Evolutionary conservation across 1,140 invertebrate genomes (phyloP).

Genomic region (Panagrolaimus sp.): DNA sequence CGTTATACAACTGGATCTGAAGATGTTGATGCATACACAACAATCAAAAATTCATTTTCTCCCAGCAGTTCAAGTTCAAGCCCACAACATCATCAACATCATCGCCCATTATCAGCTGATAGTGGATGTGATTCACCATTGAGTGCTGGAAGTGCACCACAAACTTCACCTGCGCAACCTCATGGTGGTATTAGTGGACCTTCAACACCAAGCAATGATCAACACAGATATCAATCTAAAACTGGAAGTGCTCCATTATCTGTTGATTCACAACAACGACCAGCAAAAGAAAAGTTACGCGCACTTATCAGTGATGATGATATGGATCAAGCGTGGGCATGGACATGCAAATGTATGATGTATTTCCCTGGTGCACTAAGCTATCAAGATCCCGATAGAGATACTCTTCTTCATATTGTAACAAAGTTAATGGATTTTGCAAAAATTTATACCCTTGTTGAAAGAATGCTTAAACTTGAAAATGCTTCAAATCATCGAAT

Average conservation of each 20-base stretch:
- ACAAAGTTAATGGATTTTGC: conserved; percentile 44
- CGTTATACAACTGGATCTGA: conserved; percentile 31
- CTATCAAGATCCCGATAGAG: conserved; percentile 50
- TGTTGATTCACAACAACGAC: conserved; percentile 29
- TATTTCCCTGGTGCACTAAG: conserved; percentile 41
- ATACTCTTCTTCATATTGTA: conserved; percentile 56
- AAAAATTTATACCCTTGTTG: conserved; percentile 56
- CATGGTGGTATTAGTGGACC: conserved; percentile 30
- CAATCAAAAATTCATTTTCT: neutral
- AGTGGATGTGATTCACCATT: conserved; percentile 35
- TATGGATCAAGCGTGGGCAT: conserved; percentile 55
- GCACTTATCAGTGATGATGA: conserved; percentile 48
- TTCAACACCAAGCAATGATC: conserved; percentile 19
- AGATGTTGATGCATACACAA: conserved; percentile 1
- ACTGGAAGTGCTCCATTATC: conserved; percentile 26
- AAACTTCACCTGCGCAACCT: conserved; percentile 39
- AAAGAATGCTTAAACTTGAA: conserved; percentile 52
- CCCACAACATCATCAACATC: conserved; percentile 9
- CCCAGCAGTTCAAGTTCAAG: conserved; percentile 13
- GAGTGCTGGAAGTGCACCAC: conserved; percentile 41
- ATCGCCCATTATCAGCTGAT: conserved; percentile 16
- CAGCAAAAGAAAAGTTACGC: conserved; percentile 47
- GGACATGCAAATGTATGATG: conserved; percentile 54
- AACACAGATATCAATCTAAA: conserved; percentile 5
- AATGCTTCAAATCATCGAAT: conserved; percentile 25